Percentiles rank a stretch among this genome's conserved stretches.
Evolutionary conservation across 2,797 vertebrate genomes (phyloP).

Genomic region (Clarias laeviceps): DNA sequence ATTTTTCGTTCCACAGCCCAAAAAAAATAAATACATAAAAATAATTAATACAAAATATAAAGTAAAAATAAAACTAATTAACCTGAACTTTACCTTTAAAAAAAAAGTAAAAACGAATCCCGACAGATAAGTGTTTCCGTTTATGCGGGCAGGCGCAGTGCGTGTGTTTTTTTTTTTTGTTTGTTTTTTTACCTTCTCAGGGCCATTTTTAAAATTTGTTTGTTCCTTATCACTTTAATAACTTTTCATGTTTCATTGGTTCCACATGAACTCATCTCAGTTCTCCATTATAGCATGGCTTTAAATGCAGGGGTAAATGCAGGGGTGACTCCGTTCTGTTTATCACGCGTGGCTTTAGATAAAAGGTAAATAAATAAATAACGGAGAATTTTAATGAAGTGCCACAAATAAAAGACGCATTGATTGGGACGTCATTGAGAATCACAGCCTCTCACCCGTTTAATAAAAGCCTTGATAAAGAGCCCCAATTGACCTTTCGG

Average conservation of each 20-base stretch:
- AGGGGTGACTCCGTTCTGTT: neutral
- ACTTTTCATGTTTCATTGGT: neutral
- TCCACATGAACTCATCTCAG: neutral
- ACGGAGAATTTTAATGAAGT: neutral
- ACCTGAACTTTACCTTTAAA: too few species aligned
- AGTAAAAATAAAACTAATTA: too few species aligned
- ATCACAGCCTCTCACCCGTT: constrained; percentile 1
- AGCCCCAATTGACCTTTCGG: neutral
- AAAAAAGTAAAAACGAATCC: too few species aligned
- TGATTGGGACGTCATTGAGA: neutral
- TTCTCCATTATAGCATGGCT: neutral
- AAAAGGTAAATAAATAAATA: neutral
- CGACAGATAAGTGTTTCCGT: too few species aligned
- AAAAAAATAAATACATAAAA: too few species aligned
- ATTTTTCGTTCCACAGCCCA: too few species aligned
- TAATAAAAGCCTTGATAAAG: constrained; percentile 4
- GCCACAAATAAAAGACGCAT: neutral
- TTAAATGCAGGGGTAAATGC: neutral
- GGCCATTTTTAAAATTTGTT: neutral
- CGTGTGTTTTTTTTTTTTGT: neutral
- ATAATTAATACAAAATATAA: too few species aligned
- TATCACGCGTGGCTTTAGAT: neutral
- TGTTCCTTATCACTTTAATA: constrained; percentile 7
- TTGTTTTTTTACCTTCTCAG: neutral
- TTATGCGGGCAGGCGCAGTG: too few species aligned